Conservation (phyloP, 2,888 invertebrate species). For the Caenorhabditis becei region DNA sequence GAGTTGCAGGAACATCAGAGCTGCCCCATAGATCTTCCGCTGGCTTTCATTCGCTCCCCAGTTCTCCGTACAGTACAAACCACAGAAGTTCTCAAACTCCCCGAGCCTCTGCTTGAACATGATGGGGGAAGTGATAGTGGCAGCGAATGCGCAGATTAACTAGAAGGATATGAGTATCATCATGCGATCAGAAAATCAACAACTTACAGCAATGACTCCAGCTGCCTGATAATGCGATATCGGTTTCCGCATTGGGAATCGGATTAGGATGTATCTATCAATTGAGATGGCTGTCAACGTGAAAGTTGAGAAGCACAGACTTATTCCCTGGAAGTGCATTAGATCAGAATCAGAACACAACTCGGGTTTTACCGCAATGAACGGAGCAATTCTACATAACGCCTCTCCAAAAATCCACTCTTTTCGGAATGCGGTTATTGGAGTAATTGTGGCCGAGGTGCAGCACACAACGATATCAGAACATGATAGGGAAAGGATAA, state of each 20-base stretch:
- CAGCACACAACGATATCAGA: constrained; percentile 80
- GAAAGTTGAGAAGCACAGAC: constrained; percentile 78
- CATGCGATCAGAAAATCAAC: not conserved
- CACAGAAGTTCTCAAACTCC: constrained; percentile 76
- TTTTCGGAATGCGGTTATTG: constrained; percentile 80
- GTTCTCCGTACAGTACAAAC: constrained; percentile 75
- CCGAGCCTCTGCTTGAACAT: constrained; percentile 76
- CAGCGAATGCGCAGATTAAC: constrained; percentile 73
- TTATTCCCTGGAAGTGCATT: constrained; percentile 69
- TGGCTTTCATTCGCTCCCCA: constrained; percentile 68
- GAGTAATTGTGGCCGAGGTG: constrained; percentile 80
- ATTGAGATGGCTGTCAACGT: constrained; percentile 79
- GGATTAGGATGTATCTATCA: constrained; percentile 77
- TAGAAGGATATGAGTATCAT: constrained; percentile 49
- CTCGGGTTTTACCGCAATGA: constrained; percentile 71
- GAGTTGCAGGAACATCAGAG: constrained; percentile 77
- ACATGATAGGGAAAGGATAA: constrained; percentile 78
- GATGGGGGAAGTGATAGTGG: constrained; percentile 73
- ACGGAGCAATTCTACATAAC: constrained; percentile 78
- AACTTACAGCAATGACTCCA: constrained; percentile 72
- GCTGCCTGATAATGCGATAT: constrained; percentile 76
- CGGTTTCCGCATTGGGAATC: constrained; percentile 80
- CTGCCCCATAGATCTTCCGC: constrained; percentile 76
- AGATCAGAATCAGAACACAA: not conserved
- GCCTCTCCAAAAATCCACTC: constrained; percentile 80